Conservation (phyloP, 2,888 invertebrate species). For the Brenthis daphne region DNA sequence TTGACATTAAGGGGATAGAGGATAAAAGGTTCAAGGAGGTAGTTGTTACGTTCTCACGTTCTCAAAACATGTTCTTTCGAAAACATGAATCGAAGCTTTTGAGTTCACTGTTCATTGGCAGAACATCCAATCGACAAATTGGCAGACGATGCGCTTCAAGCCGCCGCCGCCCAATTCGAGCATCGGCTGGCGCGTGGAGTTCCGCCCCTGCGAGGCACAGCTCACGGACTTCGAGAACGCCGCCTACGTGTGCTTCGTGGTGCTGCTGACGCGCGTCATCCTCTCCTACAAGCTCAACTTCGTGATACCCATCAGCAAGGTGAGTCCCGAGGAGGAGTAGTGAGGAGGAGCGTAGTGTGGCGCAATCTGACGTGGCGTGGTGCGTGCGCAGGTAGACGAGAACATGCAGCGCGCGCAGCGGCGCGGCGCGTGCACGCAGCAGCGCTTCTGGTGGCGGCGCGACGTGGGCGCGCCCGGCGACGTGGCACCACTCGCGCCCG, state of each 20-base stretch:
- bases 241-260: slow-evolving; percentile 98
- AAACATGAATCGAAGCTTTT: no score
- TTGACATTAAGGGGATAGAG: no score
- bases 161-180: slow-evolving; percentile 97
- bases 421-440: slow-evolving; percentile 91
- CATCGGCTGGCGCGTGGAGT: slow-evolving; percentile 99
- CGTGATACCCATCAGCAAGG: slow-evolving; percentile 98
- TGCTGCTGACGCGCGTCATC: slow-evolving; percentile 97
- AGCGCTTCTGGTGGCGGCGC: slow-evolving; percentile 96
- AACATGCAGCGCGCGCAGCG: slow-evolving; percentile 97
- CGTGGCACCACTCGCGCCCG: slow-evolving; percentile 68
- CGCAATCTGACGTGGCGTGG: neutral
- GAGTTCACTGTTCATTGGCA: slow-evolving; percentile 61
- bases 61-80: no score
- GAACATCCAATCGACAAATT: slow-evolving; percentile 99
- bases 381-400: slow-evolving; percentile 88
- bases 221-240: slow-evolving; percentile 99
- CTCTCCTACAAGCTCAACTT: slow-evolving; percentile 97
- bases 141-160: slow-evolving; percentile 99
- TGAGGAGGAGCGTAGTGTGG: neutral
- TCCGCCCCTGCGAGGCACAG: slow-evolving; percentile 98
- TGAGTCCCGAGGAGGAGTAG: slow-evolving; percentile 48
- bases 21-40: no score
- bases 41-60: no score
- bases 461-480: slow-evolving; percentile 86